Percentiles rank a stretch among this genome's conserved stretches.
Evolutionary conservation across 2,113 vertebrate genomes (phyloP).

Genomic region (Craseonycteris thonglongyai): DNA sequence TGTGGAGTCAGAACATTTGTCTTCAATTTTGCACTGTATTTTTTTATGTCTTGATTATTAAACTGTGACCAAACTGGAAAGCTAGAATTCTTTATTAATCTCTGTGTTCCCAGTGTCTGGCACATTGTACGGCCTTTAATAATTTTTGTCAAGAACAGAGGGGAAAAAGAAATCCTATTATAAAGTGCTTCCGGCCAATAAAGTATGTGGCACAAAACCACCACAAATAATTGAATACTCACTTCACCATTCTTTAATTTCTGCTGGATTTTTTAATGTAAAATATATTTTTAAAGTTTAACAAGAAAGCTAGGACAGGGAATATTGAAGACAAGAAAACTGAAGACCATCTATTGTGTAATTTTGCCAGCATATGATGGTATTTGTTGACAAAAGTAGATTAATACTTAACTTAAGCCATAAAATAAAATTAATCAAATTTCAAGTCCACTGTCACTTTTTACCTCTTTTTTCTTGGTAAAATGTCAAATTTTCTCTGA

Average conservation of each 20-base stretch:
- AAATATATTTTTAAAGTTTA: neutral
- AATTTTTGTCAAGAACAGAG: neutral
- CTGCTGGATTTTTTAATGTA: neutral
- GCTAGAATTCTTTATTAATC: neutral
- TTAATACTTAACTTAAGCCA: slow-evolving; percentile 49
- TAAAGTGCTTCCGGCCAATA: neutral
- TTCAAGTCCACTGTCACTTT: slow-evolving; percentile 27
- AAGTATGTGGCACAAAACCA: neutral
- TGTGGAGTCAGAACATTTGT: neutral
- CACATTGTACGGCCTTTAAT: neutral
- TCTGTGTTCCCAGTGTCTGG: neutral
- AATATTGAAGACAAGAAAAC: neutral
- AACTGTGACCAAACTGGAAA: neutral
- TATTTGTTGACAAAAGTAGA: slow-evolving; percentile 36
- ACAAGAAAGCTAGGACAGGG: neutral
- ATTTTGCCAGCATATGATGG: neutral
- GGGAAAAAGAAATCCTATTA: neutral
- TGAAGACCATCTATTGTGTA: neutral
- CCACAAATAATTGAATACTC: neutral
- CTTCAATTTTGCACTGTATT: neutral
- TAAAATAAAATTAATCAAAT: slow-evolving; percentile 42
- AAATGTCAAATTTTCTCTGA: slow-evolving; percentile 25
- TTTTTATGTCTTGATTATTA: neutral
- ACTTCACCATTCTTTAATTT: neutral
- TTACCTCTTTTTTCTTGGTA: neutral